Evolutionary conservation across 2,888 invertebrate genomes (phyloP).

Genomic region (Chesias legatella): DNA sequence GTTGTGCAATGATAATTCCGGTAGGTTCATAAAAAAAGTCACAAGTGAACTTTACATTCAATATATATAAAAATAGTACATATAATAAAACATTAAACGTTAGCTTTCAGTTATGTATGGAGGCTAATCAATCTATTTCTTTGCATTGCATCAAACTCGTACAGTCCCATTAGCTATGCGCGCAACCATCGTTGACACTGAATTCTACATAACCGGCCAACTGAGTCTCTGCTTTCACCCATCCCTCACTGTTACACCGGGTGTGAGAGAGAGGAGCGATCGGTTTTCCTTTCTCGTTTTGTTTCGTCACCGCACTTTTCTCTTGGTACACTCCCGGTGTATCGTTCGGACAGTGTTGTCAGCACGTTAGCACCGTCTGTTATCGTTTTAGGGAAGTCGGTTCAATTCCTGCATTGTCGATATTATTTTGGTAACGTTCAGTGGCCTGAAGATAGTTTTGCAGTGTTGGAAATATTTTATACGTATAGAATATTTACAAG

Average conservation of each 20-base stretch:
- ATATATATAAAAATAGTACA: no score
- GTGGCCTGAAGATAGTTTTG: slow-evolving; percentile 35
- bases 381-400: slow-evolving; percentile 55
- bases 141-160: slow-evolving; percentile 29
- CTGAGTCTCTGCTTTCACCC: slow-evolving; percentile 57
- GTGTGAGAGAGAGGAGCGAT: slow-evolving; percentile 53
- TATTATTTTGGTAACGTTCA: slow-evolving; percentile 48
- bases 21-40: no score
- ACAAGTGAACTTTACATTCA: no score
- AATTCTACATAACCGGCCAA: slow-evolving; percentile 71
- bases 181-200: slow-evolving; percentile 59
- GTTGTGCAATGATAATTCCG: no score
- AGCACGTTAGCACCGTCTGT: slow-evolving; percentile 60
- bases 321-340: slow-evolving; percentile 56
- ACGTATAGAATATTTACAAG: slow-evolving; percentile 35
- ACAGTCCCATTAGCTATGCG: slow-evolving; percentile 32
- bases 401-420: slow-evolving; percentile 47
- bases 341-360: slow-evolving; percentile 65
- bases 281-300: slow-evolving; percentile 71
- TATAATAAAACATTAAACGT: no score
- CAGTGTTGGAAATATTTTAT: slow-evolving; percentile 27
- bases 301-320: slow-evolving; percentile 73
- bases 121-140: slow-evolving; percentile 31
- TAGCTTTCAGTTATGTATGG: background rate
- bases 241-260: slow-evolving; percentile 45